Evolutionary conservation across 2,113 vertebrate genomes (phyloP).

Genomic region (Chauna torquata): DNA sequence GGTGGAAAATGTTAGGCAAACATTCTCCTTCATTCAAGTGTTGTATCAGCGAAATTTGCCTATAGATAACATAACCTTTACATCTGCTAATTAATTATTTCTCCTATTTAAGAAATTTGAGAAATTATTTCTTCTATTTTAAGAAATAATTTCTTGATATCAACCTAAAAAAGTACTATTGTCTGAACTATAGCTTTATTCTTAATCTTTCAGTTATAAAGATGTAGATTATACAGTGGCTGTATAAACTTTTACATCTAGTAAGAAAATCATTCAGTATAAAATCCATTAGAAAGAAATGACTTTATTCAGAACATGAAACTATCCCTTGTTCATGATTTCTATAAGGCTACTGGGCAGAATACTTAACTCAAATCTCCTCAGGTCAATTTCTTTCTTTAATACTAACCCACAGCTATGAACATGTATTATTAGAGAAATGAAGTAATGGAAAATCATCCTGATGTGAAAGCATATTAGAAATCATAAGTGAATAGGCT

Average conservation of each 20-base stretch:
- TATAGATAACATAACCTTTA: neutral
- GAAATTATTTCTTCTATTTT: neutral
- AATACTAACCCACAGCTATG: slow-evolving; percentile 40
- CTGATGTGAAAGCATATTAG: slow-evolving; percentile 56
- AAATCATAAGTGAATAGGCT: slow-evolving; percentile 36
- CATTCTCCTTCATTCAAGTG: neutral
- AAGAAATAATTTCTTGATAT: neutral
- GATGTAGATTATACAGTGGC: neutral
- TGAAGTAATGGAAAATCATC: slow-evolving; percentile 59
- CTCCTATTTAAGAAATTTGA: neutral
- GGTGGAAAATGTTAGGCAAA: neutral
- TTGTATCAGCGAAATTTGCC: neutral
- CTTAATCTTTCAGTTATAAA: neutral
- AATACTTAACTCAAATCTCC: slow-evolving; percentile 16
- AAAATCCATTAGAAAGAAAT: slow-evolving; percentile 50
- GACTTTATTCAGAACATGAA: slow-evolving; percentile 2
- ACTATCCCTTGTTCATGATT: neutral
- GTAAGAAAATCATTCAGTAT: slow-evolving; percentile 14
- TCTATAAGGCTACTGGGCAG: neutral
- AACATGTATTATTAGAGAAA: slow-evolving; percentile 50
- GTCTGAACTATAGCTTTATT: neutral
- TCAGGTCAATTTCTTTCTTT: slow-evolving; percentile 44
- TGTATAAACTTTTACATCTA: neutral
- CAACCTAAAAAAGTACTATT: neutral
- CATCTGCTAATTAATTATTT: neutral